Percentiles rank a stretch among this genome's conserved stretches.
These are phyloP conservation scores for Gila orcuttii DNA, from an alignment of 2,113 vertebrate species.

Conservation along the genomic window DNA sequence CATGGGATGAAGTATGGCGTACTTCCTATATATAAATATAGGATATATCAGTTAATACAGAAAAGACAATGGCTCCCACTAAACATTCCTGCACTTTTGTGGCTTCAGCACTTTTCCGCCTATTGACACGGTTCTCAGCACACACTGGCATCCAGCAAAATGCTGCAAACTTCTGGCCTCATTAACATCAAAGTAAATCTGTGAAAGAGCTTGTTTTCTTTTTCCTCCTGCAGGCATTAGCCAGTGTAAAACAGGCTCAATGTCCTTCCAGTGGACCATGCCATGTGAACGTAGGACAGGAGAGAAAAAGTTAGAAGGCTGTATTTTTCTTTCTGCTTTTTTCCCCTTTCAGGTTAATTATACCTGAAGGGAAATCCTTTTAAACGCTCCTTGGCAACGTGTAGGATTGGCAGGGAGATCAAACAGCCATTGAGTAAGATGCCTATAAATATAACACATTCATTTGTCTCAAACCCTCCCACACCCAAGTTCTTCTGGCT, in stretches of 20 bases:
- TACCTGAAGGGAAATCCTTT: constrained; percentile 82
- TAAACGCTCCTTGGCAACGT: constrained; percentile 73
- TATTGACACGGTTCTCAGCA: constrained; percentile 51
- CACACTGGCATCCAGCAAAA: constrained; percentile 33
- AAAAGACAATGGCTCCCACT: constrained; percentile 13
- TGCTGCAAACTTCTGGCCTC: constrained; percentile 52
- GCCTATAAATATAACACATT: constrained; percentile 79
- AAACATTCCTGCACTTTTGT: constrained; percentile 38
- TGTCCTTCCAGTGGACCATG: constrained; percentile 49
- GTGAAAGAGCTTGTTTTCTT: constrained; percentile 76
- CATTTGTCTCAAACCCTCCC: constrained; percentile 66
- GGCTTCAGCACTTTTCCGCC: constrained; percentile 60
- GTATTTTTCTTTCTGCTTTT: constrained; percentile 48
- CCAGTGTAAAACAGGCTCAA: constrained; percentile 53
- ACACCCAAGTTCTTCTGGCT: constrained; percentile 29
- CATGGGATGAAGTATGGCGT: constrained; percentile 71
- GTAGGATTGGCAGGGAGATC: constrained; percentile 73
- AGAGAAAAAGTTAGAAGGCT: constrained; percentile 50
- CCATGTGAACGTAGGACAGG: constrained; percentile 65
- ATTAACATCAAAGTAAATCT: constrained; percentile 75
- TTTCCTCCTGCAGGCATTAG: constrained; percentile 66
- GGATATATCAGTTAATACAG: neutral
- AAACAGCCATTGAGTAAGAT: constrained; percentile 72
- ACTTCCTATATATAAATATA: neutral
- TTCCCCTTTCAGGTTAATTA: constrained; percentile 67